Conservation (phyloP, 2,797 vertebrate species). For the Glyptemys insculpta region DNA sequence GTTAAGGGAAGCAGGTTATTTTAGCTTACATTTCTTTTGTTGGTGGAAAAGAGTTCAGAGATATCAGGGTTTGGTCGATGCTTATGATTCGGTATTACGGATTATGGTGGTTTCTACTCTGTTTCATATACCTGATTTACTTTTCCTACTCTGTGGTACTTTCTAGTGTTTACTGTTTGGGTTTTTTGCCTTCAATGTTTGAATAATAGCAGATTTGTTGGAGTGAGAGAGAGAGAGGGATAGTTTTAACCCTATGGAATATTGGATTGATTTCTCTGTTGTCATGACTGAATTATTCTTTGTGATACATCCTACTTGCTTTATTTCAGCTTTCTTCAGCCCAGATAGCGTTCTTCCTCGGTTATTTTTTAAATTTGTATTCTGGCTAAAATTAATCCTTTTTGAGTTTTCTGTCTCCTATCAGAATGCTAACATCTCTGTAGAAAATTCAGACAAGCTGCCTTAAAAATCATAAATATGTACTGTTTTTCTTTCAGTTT, state of each 20-base stretch:
- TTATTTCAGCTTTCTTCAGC: conserved; percentile 49
- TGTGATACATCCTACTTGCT: conserved; percentile 17
- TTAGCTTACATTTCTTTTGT: not conserved
- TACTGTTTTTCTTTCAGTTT: not conserved
- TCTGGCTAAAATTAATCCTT: not conserved
- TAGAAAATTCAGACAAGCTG: conserved; percentile 37
- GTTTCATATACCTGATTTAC: not conserved
- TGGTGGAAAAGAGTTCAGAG: not conserved
- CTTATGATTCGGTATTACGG: not conserved
- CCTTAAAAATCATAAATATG: conserved; percentile 14
- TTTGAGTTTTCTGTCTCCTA: not conserved
- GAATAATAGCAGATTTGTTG: conserved; percentile 31
- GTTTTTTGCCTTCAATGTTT: conserved; percentile 16
- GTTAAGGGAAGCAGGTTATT: not conserved
- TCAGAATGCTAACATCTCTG: not conserved
- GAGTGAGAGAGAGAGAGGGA: not conserved
- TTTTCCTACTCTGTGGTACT: not conserved
- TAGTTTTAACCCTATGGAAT: not conserved
- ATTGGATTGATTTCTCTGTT: conserved; percentile 44
- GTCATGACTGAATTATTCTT: conserved; percentile 47
- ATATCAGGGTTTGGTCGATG: not conserved
- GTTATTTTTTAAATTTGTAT: conserved; percentile 25
- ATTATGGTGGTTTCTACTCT: not conserved
- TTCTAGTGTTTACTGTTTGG: not conserved
- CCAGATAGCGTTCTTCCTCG: conserved; percentile 7